phyloP scores from a whole-genome alignment of 2,113 vertebrate species.

The Tragelaphus buxtoni region DNA sequence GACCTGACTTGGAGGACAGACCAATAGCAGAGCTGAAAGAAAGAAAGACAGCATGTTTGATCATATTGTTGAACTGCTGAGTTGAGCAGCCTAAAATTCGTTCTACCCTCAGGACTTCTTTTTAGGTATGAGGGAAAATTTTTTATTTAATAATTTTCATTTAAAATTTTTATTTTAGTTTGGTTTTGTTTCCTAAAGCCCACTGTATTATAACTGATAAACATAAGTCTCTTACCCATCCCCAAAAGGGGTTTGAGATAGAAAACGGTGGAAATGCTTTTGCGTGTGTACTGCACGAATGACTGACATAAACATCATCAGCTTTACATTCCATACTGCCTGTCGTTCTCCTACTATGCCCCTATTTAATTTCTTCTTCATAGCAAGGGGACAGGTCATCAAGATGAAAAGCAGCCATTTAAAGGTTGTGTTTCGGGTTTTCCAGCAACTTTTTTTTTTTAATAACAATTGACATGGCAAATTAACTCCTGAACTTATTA shows the following conservation, averaged over 20 bases:
- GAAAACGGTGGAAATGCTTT: background rate
- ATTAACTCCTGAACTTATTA: background rate
- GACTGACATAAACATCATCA: background rate
- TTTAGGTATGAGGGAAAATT: background rate
- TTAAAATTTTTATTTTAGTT: background rate
- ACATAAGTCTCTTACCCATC: background rate
- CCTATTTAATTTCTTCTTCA: background rate
- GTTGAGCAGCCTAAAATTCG: background rate
- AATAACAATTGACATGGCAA: background rate
- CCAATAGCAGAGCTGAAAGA: background rate
- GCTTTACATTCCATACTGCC: background rate
- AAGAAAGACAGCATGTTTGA: background rate
- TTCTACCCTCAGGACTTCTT: background rate
- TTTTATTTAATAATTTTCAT: background rate
- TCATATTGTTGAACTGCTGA: background rate
- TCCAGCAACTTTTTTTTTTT: background rate
- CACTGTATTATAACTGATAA: background rate
- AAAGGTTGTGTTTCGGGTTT: background rate
- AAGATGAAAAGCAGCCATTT: background rate
- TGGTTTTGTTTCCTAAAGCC: background rate
- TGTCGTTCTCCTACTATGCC: background rate
- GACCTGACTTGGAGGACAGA: background rate
- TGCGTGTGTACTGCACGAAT: background rate
- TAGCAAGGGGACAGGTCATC: background rate
- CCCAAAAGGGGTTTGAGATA: background rate